Evolutionary conservation across 2,113 vertebrate species (phyloP).

Genomic region (Sterna hirundo): DNA sequence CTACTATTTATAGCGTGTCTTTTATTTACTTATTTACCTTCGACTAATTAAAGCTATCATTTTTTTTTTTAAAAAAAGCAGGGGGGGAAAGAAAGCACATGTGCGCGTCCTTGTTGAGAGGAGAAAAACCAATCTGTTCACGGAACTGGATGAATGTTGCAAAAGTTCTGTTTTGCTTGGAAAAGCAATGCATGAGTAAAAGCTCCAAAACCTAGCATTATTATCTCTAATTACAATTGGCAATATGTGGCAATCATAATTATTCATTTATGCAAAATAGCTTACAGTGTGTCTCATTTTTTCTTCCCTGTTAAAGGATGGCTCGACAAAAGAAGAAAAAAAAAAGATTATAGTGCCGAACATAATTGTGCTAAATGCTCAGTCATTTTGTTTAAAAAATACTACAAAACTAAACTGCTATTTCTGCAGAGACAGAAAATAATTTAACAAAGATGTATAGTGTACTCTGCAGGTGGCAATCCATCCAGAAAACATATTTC

Average conservation of each 20-base stretch:
- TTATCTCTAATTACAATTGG: slow-evolving; percentile 72
- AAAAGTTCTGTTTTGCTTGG: slow-evolving; percentile 55
- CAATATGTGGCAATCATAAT: slow-evolving; percentile 69
- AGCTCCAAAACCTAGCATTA: slow-evolving; percentile 58
- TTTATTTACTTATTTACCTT: slow-evolving; percentile 68
- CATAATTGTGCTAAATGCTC: slow-evolving; percentile 56
- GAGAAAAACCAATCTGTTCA: background rate
- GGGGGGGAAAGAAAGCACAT: background rate
- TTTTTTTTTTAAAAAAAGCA: background rate
- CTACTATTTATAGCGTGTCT: slow-evolving; percentile 58
- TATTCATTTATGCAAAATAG: slow-evolving; percentile 70
- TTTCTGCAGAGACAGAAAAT: slow-evolving; percentile 54
- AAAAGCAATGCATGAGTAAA: slow-evolving; percentile 47
- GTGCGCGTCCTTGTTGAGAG: background rate
- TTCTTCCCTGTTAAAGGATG: slow-evolving; percentile 68
- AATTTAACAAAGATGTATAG: slow-evolving; percentile 56
- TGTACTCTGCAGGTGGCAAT: slow-evolving; percentile 42
- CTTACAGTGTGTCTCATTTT: slow-evolving; percentile 70
- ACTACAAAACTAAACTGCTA: slow-evolving; percentile 40
- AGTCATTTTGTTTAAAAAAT: slow-evolving; percentile 60
- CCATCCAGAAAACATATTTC: slow-evolving; percentile 49
- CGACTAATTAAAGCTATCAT: slow-evolving; percentile 53
- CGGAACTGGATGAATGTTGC: background rate
- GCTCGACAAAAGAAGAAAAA: slow-evolving; percentile 38
- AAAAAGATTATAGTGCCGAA: slow-evolving; percentile 38